phyloP scores from a whole-genome alignment of 2,888 invertebrate species.

The Drosophila differens region DNA sequence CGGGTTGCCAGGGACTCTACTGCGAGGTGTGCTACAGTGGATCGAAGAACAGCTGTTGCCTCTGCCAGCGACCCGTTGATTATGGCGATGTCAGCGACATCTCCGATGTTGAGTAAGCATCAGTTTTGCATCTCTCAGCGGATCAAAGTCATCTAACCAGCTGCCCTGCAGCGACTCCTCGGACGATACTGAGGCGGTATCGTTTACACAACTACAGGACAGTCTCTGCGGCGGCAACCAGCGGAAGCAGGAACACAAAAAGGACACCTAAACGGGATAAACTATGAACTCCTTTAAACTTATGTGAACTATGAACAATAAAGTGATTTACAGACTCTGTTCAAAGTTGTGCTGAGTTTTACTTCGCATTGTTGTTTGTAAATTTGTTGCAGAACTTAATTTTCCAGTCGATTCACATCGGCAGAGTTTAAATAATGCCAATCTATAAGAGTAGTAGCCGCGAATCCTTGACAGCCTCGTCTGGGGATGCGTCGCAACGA shows the following conservation, averaged over 20 bases:
- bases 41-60: constrained; percentile 90
- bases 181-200: constrained; percentile 62
- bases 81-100: constrained; percentile 92
- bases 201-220: constrained; percentile 18
- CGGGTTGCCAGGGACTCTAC: constrained; percentile 89
- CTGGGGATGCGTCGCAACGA: background rate
- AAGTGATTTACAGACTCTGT: background rate
- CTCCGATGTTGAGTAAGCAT: constrained; percentile 90
- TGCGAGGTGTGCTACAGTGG: constrained; percentile 91
- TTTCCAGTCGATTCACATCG: background rate
- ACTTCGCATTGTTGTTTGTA: background rate
- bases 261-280: background rate
- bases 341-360: background rate
- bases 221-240: background rate
- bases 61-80: constrained; percentile 91
- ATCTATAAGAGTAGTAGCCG: background rate
- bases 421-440: background rate
- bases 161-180: constrained; percentile 77
- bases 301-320: background rate
- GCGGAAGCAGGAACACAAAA: background rate
- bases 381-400: rapidly evolving
- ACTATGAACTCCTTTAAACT: background rate
- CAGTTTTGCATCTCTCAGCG: background rate
- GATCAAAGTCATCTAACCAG: background rate
- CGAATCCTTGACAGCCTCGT: background rate